phyloP scores from a whole-genome alignment of 2,113 vertebrate species.

The Ascaphus truei region DNA sequence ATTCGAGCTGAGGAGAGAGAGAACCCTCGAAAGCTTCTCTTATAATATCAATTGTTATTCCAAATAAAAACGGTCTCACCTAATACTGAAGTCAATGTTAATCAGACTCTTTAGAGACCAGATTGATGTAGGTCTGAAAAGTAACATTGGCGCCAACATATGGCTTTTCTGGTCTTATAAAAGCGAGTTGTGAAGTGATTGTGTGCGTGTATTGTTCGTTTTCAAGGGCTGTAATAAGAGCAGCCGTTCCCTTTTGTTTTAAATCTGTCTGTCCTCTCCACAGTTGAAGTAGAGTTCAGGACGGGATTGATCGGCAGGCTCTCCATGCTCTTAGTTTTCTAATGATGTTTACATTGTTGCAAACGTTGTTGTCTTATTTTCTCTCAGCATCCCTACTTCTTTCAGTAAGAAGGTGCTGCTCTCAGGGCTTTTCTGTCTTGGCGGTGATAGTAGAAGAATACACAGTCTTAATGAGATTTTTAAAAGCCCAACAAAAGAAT shows the following conservation, averaged over 20 bases:
- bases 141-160: neutral
- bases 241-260: neutral
- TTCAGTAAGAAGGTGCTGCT: neutral
- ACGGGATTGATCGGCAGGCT: slow-evolving; percentile 23
- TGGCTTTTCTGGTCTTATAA: slow-evolving; percentile 24
- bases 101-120: neutral
- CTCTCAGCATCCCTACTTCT: neutral
- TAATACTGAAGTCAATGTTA: too few relatives aligned
- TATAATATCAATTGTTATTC: too few relatives aligned
- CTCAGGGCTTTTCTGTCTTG: neutral
- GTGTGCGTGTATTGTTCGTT: neutral
- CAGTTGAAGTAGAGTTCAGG: slow-evolving; percentile 42
- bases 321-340: neutral
- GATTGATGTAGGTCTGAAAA: slow-evolving; percentile 28
- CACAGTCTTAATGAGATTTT: slow-evolving; percentile 4
- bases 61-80: too few relatives aligned
- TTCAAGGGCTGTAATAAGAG: neutral
- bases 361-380: neutral
- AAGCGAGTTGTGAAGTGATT: slow-evolving; percentile 27
- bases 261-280: slow-evolving; percentile 44
- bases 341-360: neutral
- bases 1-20: too few relatives aligned
- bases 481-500: slow-evolving; percentile 17
- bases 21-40: too few relatives aligned
- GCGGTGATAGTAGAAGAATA: neutral